Conservation (phyloP, 2,888 invertebrate genomes). For the Sinohyriopsis cumingii region DNA sequence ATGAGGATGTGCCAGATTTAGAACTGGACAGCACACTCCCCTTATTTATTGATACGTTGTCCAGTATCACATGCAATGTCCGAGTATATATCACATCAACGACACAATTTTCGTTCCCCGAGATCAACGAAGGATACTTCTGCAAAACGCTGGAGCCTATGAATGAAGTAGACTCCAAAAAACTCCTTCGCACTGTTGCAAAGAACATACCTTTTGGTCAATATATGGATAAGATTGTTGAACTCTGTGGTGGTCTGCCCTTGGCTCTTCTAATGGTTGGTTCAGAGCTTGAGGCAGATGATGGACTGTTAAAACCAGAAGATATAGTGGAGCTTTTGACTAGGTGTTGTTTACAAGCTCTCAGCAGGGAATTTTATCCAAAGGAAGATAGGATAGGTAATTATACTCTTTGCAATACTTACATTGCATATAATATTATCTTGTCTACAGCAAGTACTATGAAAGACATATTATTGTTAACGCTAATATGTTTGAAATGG, state of each 20-base stretch:
- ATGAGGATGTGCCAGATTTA: constrained; percentile 23
- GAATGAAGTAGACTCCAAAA: constrained; percentile 8
- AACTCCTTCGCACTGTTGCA: constrained; percentile 12
- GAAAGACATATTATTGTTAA: too few relatives aligned
- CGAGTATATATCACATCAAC: constrained; percentile 26
- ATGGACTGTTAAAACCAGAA: constrained; percentile 11
- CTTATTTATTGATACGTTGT: background rate
- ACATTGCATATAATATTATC: too few relatives aligned
- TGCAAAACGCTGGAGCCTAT: constrained; percentile 6
- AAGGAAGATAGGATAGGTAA: constrained; percentile 28
- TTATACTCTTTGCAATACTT: background rate
- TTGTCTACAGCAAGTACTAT: too few relatives aligned
- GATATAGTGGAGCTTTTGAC: constrained; percentile 24
- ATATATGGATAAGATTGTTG: constrained; percentile 16
- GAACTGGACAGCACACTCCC: constrained; percentile 7
- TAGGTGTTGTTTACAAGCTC: constrained; percentile 18
- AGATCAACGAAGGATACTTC: background rate
- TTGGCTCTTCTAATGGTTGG: constrained; percentile 26
- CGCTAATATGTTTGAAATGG: too few relatives aligned
- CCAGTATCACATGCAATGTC: constrained; percentile 6
- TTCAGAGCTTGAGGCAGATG: constrained; percentile 23
- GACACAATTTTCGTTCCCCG: too few relatives aligned
- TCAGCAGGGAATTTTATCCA: too few relatives aligned
- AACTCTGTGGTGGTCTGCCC: constrained; percentile 26
- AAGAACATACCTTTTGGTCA: constrained; percentile 16